Base-by-base conservation (phyloP, 2,797 vertebrate species). In the Scomberomorus guttatus region DNA sequence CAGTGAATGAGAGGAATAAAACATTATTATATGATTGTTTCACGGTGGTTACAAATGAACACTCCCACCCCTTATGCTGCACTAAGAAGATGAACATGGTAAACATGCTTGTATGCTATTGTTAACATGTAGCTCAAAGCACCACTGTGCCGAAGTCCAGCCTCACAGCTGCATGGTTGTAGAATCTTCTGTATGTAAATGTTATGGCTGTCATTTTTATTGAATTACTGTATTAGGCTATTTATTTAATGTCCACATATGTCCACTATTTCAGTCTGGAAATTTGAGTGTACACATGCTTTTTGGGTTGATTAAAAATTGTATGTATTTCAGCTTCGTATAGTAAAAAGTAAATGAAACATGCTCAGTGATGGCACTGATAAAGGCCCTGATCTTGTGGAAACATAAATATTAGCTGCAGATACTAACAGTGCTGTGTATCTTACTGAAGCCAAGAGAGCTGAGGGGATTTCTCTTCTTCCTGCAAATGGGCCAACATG, bases 331-430 rank as follows among this genome's bases (percentile, higher is more conserved):
- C 37, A 39, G 42, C 22, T 55, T 59, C 56, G 29, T 3, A 51
- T 48, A 3, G 13, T 54, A 10, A 60, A 63, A 60, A 56, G 24
- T 15, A 15, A 57, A 42, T 22, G 3, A 60, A 70, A 67, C 25
- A 42, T 46, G 44, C 44, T 39, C 11, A 67, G 15, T 17, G 44
- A 46, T 46, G 44, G 14, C 15, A 50, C 46, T 50, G 17, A 50
- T 24, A 9, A 54, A 44, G 46, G 14, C 58, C 0, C 0, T 54
- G 42, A 70, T 65, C 61, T 50, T 58, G 10, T 52, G 48, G 34
- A 69, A 72, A 78, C 51, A 66, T 37, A 79, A 84, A 80, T 81
- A 58, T 88, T 85, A 87, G 63, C 72, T 37, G 17, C 12, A 68
- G 62, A 81, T 56, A 67, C 64, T 64, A 81, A 79, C 79, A 80